phyloP scores from a whole-genome alignment of 64 coral and sea anemone species.

The Dendrophyllia cribrosa region DNA sequence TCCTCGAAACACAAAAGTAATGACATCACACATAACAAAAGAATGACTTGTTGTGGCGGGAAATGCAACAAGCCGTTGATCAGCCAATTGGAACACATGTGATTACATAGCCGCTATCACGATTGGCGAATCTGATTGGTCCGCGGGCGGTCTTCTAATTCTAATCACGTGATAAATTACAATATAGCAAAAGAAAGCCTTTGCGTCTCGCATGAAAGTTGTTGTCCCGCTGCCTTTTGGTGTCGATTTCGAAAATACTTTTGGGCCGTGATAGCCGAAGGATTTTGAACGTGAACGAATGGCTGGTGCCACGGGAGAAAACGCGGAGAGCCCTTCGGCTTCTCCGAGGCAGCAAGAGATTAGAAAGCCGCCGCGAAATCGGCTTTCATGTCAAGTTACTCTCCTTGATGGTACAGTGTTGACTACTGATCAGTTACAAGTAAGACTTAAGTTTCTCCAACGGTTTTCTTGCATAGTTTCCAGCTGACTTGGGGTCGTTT shows the following conservation, averaged over 20 bases:
- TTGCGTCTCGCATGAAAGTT: not conserved
- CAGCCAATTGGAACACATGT: constrained; percentile 1
- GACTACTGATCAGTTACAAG: constrained; percentile 59
- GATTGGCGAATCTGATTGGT: constrained; percentile 12
- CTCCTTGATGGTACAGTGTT: constrained; percentile 59
- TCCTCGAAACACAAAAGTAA: not conserved
- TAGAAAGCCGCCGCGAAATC: constrained; percentile 62
- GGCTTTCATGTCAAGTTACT: constrained; percentile 59
- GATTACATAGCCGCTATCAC: not conserved
- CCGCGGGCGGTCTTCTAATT: not conserved
- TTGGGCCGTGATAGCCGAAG: not conserved
- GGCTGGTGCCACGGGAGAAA: constrained; percentile 44
- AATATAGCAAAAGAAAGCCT: not conserved
- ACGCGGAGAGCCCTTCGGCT: constrained; percentile 1
- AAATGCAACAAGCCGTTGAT: not conserved
- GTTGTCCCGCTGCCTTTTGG: not conserved
- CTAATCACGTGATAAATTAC: not conserved
- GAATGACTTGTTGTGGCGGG: constrained; percentile 1
- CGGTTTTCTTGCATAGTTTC: not conserved
- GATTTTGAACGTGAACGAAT: not conserved
- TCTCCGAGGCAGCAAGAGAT: constrained; percentile 31
- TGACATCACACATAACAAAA: constrained; percentile 14
- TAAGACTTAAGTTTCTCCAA: constrained; percentile 54
- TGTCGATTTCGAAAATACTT: not conserved
- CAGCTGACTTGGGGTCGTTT: not conserved